Percentiles rank a stretch among this genome's conserved stretches.
phyloP scores from a whole-genome alignment of 2,113 vertebrate genomes.

The Todiramphus saurophagus region DNA sequence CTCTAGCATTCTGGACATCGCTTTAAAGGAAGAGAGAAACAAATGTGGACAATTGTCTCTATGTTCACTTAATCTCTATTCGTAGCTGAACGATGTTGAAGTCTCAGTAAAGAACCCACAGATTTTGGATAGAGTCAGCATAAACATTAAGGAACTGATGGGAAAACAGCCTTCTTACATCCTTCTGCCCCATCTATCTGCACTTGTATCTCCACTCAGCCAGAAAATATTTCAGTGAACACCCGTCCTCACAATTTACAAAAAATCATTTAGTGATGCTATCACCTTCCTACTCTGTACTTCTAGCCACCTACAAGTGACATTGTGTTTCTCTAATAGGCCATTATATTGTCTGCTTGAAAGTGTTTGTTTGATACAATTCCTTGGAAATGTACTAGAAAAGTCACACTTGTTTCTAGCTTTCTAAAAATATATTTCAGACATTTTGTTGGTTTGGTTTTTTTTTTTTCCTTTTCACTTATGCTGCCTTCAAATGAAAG shows the following conservation, averaged over 20 bases:
- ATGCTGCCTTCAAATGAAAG: background rate
- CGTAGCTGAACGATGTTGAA: background rate
- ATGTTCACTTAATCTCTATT: background rate
- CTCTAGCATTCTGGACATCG: background rate
- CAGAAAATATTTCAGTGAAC: background rate
- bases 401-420: conserved; percentile 15
- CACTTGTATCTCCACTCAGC: background rate
- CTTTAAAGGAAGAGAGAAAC: background rate
- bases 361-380: conserved; percentile 12
- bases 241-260: background rate
- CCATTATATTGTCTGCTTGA: conserved; percentile 50
- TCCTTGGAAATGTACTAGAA: conserved; percentile 31
- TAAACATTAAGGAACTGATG: background rate
- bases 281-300: conserved; percentile 38
- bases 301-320: conserved; percentile 44
- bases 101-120: background rate
- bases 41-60: background rate
- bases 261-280: background rate
- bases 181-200: background rate
- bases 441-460: background rate
- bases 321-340: conserved; percentile 44
- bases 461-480: background rate
- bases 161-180: background rate
- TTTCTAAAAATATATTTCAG: conserved; percentile 23
- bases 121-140: background rate